Evolutionary conservation across 1,140 invertebrate species (phyloP), one percentile per base, ranked within the genome.

Genomic region (Papilio polytes): DNA sequence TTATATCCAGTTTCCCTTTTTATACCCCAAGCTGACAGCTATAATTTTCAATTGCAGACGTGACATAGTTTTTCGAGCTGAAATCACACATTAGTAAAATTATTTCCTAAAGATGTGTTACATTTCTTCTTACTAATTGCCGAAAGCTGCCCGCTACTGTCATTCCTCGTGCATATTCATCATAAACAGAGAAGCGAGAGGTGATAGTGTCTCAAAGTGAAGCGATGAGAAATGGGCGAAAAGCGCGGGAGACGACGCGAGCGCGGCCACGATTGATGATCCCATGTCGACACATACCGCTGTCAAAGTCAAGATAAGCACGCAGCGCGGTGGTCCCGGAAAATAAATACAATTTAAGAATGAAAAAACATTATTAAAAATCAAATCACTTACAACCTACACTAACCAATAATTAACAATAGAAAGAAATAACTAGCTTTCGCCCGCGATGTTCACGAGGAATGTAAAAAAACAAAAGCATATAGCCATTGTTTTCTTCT

Each of bases 191-290:
- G 83, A 76, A 86, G 83, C 56, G 77, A 83, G 74, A 83, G 59
- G 74, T 81, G 87, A 88, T 88, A 87, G 74, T 82, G 85, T 88
- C 84, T 81, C 80, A 70, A 83, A 81, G 77, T 79, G 83, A 82
- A 82, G 80, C 79, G 82, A 85, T 89, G 88, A 90, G 83, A 87
- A 90, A 91, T 90, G 86, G 82, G 80, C 81, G 84, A 86, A 86
- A 87, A 88, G 82, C 80, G 85, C 82, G 83, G 84, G 78, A 85
- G 88, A 85, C 80, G 87, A 85, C 84, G 53, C 82, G 81, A 56
- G 84, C 80, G 76, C 81, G 85, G 53, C 79, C 72, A 88, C 81
- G 86, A 92, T 90, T 91, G 90, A 93, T 93, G 91, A 86, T 87
- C 73, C 56, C 81, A 81, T 84, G 85, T 89, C 85, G 77, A 66